Evolutionary conservation across 2,113 vertebrate genomes (phyloP).

Genomic region (Brienomyrus brachyistius): DNA sequence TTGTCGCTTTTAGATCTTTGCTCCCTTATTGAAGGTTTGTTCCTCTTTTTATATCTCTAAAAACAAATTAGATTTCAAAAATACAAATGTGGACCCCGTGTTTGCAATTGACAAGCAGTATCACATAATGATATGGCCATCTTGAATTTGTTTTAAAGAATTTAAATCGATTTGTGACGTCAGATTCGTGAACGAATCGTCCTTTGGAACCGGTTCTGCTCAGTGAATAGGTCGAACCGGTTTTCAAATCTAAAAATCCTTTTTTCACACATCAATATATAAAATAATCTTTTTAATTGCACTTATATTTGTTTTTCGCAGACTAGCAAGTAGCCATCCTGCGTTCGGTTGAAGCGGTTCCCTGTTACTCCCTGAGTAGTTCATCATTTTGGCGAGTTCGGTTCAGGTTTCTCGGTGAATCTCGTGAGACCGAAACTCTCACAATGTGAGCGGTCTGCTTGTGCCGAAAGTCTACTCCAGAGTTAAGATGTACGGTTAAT

Average conservation of each 20-base stretch:
- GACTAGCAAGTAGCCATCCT: not conserved
- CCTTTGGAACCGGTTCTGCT: not conserved
- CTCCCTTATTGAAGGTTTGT: not conserved
- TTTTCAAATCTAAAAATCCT: not conserved
- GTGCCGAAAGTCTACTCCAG: not conserved
- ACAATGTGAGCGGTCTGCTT: not conserved
- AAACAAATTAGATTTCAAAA: not conserved
- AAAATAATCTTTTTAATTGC: not conserved
- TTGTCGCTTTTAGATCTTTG: not conserved
- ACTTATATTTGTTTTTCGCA: not conserved
- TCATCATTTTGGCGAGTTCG: not conserved
- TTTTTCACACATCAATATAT: not conserved
- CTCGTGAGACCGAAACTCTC: not conserved
- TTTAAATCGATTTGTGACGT: not conserved
- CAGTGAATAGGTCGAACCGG: not conserved
- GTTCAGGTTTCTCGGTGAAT: not conserved
- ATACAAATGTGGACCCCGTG: not conserved
- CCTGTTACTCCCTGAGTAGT: not conserved
- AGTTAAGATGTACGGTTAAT: too few species aligned
- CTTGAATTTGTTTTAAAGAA: not conserved
- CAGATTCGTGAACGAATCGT: not conserved
- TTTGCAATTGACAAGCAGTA: not conserved
- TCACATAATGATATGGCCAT: not conserved
- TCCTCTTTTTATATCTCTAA: slow-evolving; percentile 11
- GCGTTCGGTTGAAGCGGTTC: not conserved